A percentile compares a stretch with the other conserved stretches of the same genome.
Conservation (phyloP, 2,113 vertebrate species). For the Acinonyx jubatus region DNA sequence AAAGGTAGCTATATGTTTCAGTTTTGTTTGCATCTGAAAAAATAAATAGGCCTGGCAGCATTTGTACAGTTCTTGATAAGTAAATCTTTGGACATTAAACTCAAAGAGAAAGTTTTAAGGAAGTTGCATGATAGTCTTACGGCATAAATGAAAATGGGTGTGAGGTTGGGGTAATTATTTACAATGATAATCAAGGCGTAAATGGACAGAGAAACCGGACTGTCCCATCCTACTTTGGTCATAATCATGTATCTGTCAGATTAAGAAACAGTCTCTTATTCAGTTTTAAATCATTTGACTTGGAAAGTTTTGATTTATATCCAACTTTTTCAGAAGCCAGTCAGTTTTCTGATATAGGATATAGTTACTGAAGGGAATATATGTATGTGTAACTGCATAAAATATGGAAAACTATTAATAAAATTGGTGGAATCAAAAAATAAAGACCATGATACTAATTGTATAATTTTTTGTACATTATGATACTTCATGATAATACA, state of each 20-base stretch:
- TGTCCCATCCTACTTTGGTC: background rate
- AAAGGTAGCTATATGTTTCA: background rate
- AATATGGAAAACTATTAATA: background rate
- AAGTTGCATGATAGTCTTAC: background rate
- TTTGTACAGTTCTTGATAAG: background rate
- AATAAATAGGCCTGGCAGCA: background rate
- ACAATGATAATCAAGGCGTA: background rate
- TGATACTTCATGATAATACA: background rate
- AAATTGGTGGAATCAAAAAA: background rate
- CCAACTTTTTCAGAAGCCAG: background rate
- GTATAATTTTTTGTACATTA: background rate
- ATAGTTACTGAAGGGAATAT: background rate
- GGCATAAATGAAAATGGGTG: conserved; percentile 21
- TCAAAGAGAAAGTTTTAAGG: background rate
- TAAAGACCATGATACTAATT: background rate
- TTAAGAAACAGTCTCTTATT: background rate
- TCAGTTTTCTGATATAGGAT: background rate
- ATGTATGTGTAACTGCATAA: background rate
- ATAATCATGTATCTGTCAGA: background rate
- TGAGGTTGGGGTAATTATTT: conserved; percentile 13
- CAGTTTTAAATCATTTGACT: conserved; percentile 31
- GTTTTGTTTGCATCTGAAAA: conserved; percentile 44
- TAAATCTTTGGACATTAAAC: conserved; percentile 31
- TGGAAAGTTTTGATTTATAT: conserved; percentile 19
- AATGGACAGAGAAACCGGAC: background rate